Evolutionary conservation across 2,888 invertebrate genomes (phyloP).

Genomic region (Lepeophtheirus nordmannii): DNA sequence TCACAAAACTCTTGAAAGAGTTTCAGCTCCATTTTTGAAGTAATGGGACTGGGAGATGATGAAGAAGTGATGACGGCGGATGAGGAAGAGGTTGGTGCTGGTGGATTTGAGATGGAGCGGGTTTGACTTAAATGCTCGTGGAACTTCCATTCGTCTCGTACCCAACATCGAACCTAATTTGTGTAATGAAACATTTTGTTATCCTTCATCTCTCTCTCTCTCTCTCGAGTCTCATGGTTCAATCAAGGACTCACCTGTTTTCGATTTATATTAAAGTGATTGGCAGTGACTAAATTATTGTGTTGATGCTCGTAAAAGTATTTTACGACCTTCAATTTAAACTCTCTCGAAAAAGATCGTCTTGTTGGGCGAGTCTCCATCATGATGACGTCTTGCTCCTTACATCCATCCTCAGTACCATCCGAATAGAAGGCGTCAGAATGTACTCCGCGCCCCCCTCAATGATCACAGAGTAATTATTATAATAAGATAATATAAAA

Average conservation of each 20-base stretch:
- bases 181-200: background rate
- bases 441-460: background rate
- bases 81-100: too few species aligned
- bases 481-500: background rate
- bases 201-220: background rate
- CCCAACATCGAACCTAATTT: background rate
- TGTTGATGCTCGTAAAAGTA: background rate
- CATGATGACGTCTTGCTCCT: background rate
- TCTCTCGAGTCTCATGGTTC: too few species aligned
- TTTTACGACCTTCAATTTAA: background rate
- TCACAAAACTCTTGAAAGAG: background rate
- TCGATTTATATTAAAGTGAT: conserved; percentile 1
- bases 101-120: too few species aligned
- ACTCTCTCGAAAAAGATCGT: background rate
- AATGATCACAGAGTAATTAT: background rate
- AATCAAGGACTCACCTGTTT: background rate
- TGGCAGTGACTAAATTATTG: conserved; percentile 6
- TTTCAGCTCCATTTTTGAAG: background rate
- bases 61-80: too few species aligned
- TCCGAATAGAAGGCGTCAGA: too few species aligned
- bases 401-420: too few species aligned
- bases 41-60: background rate
- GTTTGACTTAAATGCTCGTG: background rate
- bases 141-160: conserved; percentile 4
- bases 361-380: background rate